Base-by-base conservation (phyloP, 2,888 invertebrate species). In the Cremastobaeus sp. region DNA sequence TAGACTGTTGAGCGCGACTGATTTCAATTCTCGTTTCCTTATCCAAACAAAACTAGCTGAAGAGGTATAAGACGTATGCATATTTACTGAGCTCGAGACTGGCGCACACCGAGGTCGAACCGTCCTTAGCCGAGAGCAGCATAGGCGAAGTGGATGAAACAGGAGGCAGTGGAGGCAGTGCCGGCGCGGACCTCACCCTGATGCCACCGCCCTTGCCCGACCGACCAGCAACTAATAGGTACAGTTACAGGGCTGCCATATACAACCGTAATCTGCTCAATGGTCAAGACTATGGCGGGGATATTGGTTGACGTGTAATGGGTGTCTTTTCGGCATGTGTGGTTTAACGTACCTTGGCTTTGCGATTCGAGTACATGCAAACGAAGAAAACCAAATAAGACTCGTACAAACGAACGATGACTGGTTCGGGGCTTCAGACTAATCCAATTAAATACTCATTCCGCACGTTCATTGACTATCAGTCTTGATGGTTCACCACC, bases 241-340 rank as follows among this genome's bases (percentile, higher is more conserved):
- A 92, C 88, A 91, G 91, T 91, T 92, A 92, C 88, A 90, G 91
- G 86, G 91, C 91, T 88, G 91, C 91, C 86, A 92, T 91, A 89
- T 92, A 91, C 89, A 90, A 90, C 88, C 90, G 90, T 88, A 90
- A 90, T 84, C 89, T 89, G 84, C 90, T 90, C 84, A 90, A 90
- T 87, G 90, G 89, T 83, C 86, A 87, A 79, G 87, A 87, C 76
- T 86, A 83, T 81, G 89, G 89, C 82, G 90, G 89, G 83, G 92
- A 92, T 88, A 90, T 92, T 90, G 92, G 91, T 90, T 94, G 94
- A 94, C 93, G 93, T 90, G 93, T 93, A 90, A 92, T 93, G 92
- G 92, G 92, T 89, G 92, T 93, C 89, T 92, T 93, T 90, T 93
- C 93, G 89, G 94, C 94, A 91, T 94, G 93, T 90, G 92, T 93